Conservation (phyloP, 2,888 invertebrate genomes). For the Melieria crassipennis region DNA sequence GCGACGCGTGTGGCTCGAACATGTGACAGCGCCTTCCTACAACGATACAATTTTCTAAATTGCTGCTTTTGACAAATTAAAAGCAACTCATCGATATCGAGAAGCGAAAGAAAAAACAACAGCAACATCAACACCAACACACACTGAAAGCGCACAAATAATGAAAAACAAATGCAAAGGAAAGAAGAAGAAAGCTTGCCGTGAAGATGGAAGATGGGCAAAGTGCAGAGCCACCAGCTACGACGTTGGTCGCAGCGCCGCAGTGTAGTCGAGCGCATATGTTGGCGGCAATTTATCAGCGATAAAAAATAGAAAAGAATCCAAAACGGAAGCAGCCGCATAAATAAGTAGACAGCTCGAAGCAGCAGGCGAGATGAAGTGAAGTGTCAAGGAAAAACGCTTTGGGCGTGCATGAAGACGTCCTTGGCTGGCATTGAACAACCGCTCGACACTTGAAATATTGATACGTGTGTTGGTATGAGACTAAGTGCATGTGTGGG, state of each 20-base stretch:
- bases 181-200: no score
- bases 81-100: conserved; percentile 26
- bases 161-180: background rate
- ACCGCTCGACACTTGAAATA: no score
- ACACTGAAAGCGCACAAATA: background rate
- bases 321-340: background rate
- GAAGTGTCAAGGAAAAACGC: no score
- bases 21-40: background rate
- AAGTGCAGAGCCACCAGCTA: no score
- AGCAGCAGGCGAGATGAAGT: no score
- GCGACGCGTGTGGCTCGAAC: no score
- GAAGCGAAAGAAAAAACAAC: background rate
- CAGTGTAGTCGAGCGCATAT: background rate
- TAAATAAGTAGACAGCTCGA: no score
- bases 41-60: conserved; percentile 4
- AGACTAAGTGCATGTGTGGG: background rate
- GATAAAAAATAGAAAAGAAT: background rate
- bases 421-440: conserved; percentile 6
- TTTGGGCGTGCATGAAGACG: background rate
- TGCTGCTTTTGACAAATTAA: conserved; percentile 24
- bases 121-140: background rate
- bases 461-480: background rate
- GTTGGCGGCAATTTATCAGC: background rate
- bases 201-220: no score
- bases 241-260: no score